Conservation (phyloP, 2,113 vertebrate genomes). For the Gobiocypris rarus region DNA sequence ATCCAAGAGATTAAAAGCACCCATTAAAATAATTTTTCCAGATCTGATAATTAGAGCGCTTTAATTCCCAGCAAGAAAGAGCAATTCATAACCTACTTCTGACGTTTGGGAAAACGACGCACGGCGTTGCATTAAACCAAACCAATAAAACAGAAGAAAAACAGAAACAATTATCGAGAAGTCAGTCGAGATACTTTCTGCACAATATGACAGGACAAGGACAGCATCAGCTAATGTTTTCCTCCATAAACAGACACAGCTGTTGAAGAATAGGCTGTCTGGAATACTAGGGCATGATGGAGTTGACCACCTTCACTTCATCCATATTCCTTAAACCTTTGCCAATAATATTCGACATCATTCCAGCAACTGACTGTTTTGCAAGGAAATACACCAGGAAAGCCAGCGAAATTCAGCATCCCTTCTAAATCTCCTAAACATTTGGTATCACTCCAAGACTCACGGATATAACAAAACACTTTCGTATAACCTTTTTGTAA, state of each 20-base stretch:
- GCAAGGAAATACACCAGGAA: background rate
- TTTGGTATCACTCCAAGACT: background rate
- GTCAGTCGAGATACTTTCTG: background rate
- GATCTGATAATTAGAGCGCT: background rate
- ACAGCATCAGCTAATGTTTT: background rate
- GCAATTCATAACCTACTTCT: background rate
- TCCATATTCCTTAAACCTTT: background rate
- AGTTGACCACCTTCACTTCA: slow-evolving; percentile 51
- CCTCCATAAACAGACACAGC: background rate
- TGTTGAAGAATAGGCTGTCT: slow-evolving; percentile 57
- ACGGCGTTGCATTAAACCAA: slow-evolving; percentile 1
- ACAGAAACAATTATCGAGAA: background rate
- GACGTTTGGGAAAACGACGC: background rate
- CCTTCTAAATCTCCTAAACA: background rate
- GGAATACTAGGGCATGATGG: slow-evolving; percentile 72
- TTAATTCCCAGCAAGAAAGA: background rate
- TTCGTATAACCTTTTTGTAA: background rate
- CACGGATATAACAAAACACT: background rate
- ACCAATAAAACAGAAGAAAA: background rate
- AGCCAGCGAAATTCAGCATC: slow-evolving; percentile 1
- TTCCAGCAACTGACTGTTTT: background rate
- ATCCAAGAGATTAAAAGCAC: slow-evolving; percentile 1
- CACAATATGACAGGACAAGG: background rate
- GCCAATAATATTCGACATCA: background rate
- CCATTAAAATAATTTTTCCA: background rate